phyloP scores from a whole-genome alignment of 2,888 invertebrate species.

The Mimas tiliae region DNA sequence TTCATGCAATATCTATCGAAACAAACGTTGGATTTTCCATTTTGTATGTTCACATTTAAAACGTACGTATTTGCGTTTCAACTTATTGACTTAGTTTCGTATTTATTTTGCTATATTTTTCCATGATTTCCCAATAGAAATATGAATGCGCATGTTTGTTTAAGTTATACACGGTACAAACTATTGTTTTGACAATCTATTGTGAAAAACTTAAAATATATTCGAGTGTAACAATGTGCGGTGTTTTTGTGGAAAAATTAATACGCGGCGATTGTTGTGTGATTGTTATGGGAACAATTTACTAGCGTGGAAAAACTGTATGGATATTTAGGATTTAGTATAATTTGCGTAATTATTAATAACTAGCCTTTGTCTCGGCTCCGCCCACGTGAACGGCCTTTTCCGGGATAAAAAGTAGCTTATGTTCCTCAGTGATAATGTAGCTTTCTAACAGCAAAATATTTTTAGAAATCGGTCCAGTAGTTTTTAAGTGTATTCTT shows the following conservation, averaged over 20 bases:
- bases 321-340: no score
- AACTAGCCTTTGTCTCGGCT: no score
- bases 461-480: no score
- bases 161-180: neutral
- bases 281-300: constrained; percentile 11
- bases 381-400: no score
- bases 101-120: constrained; percentile 40
- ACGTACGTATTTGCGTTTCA: constrained; percentile 45
- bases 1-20: constrained; percentile 47
- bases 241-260: constrained; percentile 16
- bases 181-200: constrained; percentile 23
- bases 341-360: no score
- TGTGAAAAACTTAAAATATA: constrained; percentile 20
- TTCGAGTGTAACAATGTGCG: constrained; percentile 17
- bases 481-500: no score
- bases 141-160: constrained; percentile 21
- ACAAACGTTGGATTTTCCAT: constrained; percentile 39
- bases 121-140: constrained; percentile 22
- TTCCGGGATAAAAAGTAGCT: no score
- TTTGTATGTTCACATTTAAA: constrained; percentile 28
- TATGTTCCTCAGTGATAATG: no score
- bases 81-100: constrained; percentile 49
- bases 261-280: constrained; percentile 10
- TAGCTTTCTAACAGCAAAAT: no score
- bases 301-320: neutral